Evolutionary conservation across 2,797 vertebrate species (phyloP), one percentile per base, ranked within the genome.

Genomic region (Brachyalestes nurse): DNA sequence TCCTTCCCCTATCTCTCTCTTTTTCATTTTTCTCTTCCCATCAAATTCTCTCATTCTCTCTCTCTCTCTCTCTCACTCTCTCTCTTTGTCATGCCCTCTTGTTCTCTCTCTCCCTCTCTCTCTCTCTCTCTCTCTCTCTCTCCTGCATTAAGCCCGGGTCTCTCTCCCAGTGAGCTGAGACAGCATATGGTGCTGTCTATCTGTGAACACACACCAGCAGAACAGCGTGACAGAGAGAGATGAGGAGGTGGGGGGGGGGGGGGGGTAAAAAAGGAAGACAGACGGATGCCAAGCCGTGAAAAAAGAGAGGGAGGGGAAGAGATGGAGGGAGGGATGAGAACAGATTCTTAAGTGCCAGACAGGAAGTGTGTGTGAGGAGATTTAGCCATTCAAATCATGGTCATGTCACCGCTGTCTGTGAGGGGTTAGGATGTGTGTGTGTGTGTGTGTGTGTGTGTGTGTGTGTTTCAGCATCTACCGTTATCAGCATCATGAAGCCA

Each of bases 181-280:
- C 93, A 93, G 87, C 94, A 95, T 95, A 94, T 95, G 93, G 93
- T 86, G 88, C 85, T 51, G 90, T 93, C 93, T 95, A 91, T 89
- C 83, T 89, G 88, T 90, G 90, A 94, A 93, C 91, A 88, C 91
- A 90, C 89, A 64, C 61, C 91, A 90, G 88, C 88, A 90, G 87
- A 89, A 86, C 89, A 87, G 90, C 86, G 88, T 91, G 91, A 88
- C 90, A 92, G 90, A 86, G 72, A 83, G 77, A 81, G 84, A 85
- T 8, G 21, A 9, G 69, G 83, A n/a, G n/a, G n/a, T n/a, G 86
- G 86, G 82, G 55, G 34, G 82, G 47, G n/a, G 83, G 86, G 86
- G 82, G 55, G 34, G 82, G 47, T 67, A 73, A 84, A 65, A 82
- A 69, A 78, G 75, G 45, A 38, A 66, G 83, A 85, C 81, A 81